Base-by-base conservation (phyloP, 2,888 invertebrate species). In the Melieria omissa region DNA sequence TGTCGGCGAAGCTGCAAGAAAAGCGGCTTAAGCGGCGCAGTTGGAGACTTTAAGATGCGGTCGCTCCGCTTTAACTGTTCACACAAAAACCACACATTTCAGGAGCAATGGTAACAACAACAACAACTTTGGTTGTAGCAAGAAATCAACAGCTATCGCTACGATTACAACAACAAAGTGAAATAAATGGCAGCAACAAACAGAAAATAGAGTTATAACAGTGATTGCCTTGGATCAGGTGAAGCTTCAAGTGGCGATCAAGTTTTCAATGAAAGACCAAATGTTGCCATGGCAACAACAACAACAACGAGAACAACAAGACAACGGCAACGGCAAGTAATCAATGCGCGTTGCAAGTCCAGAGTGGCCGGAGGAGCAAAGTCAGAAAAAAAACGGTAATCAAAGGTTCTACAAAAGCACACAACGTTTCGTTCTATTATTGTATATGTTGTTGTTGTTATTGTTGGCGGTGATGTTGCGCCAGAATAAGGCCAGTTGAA, bases 1-100 rank as follows among this genome's bases (percentile, higher is more conserved):
- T 75, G 75, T 76, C 76, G 74, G 72, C 74, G 74, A 73, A 73
- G 75, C 75, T 75, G 74, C 70, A 75, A 74, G 74, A 74, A 76
- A 76, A 75, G 75, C 74, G 72, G 69, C 70, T 74, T 74, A 70
- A 64, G 52, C 54, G 44, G 58, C 68, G 68, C 57, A 67, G 71
- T 70, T 62, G 60, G 66, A 47, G 29, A 3, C 29, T 29, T 29
- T 29, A 29, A 64, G 57, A 61, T 58, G 65, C 57, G 65, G 70
- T 62, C 60, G 74, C 41, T 10, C 69, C 46, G 52, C 73, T 61
- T 68, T 68, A 70, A 73, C 75, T 74, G 71, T 52, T 12, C 47
- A 7, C 29, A 29, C 29, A 29, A 29, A 62, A 62, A 62, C 44
- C 45, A 45, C 8, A 45, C 54, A 55, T 42, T 16, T 55, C 41